phyloP scores from a whole-genome alignment of 2,113 vertebrate genomes.

The Pteruthius melanotis region DNA sequence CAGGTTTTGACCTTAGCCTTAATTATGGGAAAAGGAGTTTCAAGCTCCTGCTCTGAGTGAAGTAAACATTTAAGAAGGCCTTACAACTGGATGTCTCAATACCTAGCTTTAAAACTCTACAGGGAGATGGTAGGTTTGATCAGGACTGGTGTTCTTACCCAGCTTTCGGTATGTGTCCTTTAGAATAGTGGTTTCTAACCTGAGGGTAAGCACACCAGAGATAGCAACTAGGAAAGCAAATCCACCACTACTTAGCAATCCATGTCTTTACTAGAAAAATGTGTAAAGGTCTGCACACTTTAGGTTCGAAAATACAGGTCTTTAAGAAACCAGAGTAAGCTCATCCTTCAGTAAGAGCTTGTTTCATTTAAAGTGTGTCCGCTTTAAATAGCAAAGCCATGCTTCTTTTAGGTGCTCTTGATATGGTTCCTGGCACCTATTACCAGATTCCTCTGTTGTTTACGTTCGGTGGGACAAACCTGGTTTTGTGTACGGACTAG shows the following conservation, averaged over 20 bases:
- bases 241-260: background rate
- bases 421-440: background rate
- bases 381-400: background rate
- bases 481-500: background rate
- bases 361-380: background rate
- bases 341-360: background rate
- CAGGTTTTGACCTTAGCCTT: background rate
- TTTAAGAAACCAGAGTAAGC: background rate
- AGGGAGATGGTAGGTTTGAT: background rate
- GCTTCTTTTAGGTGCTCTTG: background rate
- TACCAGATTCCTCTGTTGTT: background rate
- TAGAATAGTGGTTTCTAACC: background rate
- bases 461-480: background rate
- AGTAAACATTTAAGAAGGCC: background rate
- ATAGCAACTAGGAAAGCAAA: background rate
- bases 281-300: background rate
- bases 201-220: background rate
- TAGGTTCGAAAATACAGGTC: background rate
- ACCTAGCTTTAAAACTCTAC: background rate
- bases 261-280: background rate
- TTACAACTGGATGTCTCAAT: background rate
- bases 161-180: background rate
- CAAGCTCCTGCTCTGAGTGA: background rate
- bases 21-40: background rate
- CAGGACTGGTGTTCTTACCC: background rate